Evolutionary conservation across 2,113 vertebrate genomes (phyloP), one percentile per base, ranked within the genome.

Genomic region (Meleagris gallopavo): DNA sequence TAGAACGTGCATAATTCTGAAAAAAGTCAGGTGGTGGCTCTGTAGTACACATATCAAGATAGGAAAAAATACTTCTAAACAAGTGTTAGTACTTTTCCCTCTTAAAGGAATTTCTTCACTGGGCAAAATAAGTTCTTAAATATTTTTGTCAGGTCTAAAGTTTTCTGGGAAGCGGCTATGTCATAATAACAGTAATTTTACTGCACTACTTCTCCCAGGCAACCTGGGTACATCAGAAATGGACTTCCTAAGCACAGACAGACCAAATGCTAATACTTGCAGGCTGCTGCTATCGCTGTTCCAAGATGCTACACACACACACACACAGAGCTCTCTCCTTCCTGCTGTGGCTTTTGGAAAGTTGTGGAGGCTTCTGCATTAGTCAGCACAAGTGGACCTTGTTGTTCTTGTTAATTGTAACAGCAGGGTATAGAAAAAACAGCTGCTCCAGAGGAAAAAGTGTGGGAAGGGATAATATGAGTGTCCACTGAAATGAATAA

Each of bases 371-470:
- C 65, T 90, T 93, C 84, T 91, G 43, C 60, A 38, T 80, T 83
- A 93, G 91, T 89, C 81, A 97, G 88, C 69, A 88, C 29, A 83
- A 83, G 29, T 0, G 14, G 50, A 77, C 60, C 78, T 85, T 94
- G 85, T 74, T 94, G 88, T 89, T 60, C 67, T 91, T 76, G 83
- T 95, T 95, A 95, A 88, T 74, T 94, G 64, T 29, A 94, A 50
- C 85, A 95, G 69, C 69, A 94, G 65, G 40, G 24, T 80, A 77
- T 52, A 30, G 48, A 73, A 92, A 34, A 88, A 94, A 85, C 79
- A 93, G 71, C 50, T 94, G 71, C 27, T 61, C 92, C 87, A n/a
- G 71, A 92, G 67, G 54, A 85, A 90, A 57, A 40, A 25, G 40
- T 73, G 32, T 22, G 32, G 94, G 24, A 83, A 57, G 29, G 50